Percentiles rank a stretch among this genome's conserved stretches.
These are phyloP conservation scores for Drosophila cognata DNA, from an alignment of 2,888 invertebrate genomes.

Conservation along the genomic window DNA sequence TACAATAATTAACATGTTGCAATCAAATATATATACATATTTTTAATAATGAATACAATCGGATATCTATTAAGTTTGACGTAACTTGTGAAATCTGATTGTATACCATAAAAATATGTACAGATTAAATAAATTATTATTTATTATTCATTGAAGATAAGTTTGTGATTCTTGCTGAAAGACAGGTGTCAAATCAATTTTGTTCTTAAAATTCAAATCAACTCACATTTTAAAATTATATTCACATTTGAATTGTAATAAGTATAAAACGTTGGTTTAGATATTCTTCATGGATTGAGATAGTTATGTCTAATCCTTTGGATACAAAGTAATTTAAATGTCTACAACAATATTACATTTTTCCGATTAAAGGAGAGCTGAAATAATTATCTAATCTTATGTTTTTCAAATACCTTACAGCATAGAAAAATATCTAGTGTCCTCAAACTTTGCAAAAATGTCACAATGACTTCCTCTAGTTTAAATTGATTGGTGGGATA, in stretches of 20 bases:
- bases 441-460: background rate
- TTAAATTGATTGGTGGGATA: slow-evolving; percentile 13
- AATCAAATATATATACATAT: background rate
- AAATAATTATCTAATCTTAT: background rate
- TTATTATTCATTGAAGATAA: background rate
- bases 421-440: background rate
- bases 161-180: background rate
- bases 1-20: background rate
- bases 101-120: background rate
- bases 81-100: background rate
- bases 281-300: background rate
- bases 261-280: background rate
- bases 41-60: background rate
- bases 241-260: background rate
- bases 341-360: background rate
- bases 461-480: background rate
- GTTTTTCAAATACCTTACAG: background rate
- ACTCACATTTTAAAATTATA: background rate
- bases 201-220: background rate
- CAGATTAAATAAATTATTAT: background rate
- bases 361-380: background rate
- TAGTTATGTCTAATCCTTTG: background rate
- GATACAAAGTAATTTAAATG: background rate
- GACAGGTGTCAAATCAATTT: background rate
- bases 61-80: background rate